Evolutionary conservation across 2,113 vertebrate genomes (phyloP).

Genomic region (Pseudorhombus dupliciocellatus): DNA sequence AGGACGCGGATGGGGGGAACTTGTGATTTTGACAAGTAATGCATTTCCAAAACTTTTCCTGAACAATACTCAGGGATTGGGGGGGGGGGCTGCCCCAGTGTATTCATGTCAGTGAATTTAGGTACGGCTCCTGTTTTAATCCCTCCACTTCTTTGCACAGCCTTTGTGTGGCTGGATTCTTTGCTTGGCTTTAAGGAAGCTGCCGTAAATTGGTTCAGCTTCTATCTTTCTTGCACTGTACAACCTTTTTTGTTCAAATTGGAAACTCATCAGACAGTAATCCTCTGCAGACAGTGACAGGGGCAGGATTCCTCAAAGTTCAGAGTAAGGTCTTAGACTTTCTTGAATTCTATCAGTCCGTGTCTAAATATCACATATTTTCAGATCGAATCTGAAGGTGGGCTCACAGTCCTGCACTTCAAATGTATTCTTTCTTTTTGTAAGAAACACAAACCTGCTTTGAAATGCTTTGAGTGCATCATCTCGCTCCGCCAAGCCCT

Average conservation of each 20-base stretch:
- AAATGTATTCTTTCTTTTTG: too few relatives aligned
- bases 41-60: slow-evolving; percentile 11
- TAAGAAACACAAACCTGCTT: too few relatives aligned
- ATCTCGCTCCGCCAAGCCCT: too few relatives aligned
- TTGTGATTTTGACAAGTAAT: neutral
- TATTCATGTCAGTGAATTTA: slow-evolving; percentile 22
- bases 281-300: slow-evolving; percentile 43
- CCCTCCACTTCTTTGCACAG: slow-evolving; percentile 29
- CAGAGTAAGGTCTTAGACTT: slow-evolving; percentile 4
- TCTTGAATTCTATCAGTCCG: neutral
- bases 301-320: slow-evolving; percentile 25
- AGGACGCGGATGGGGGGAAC: neutral
- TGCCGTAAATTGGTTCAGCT: slow-evolving; percentile 46
- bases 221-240: slow-evolving; percentile 37
- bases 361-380: neutral
- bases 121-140: slow-evolving; percentile 45
- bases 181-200: slow-evolving; percentile 40
- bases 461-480: too few relatives aligned
- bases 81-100: neutral
- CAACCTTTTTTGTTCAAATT: slow-evolving; percentile 43
- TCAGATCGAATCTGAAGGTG: too few relatives aligned
- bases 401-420: too few relatives aligned
- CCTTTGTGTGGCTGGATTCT: slow-evolving; percentile 34
- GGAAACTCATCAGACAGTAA: slow-evolving; percentile 58
- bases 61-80: slow-evolving; percentile 16